Base-by-base conservation (phyloP, 2,797 vertebrate species). In the Arnoldichthys spilopterus region DNA sequence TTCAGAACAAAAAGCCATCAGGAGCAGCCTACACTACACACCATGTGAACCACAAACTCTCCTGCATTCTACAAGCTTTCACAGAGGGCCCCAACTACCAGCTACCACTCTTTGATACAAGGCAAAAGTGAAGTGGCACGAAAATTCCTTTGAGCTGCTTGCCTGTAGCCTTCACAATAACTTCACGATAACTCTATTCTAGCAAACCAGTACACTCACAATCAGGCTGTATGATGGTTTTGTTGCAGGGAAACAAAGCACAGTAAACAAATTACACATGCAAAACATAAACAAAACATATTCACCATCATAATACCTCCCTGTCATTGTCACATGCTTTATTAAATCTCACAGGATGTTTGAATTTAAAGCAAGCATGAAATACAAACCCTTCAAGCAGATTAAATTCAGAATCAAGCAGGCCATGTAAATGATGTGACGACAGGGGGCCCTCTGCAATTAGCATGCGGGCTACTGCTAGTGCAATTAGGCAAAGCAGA, bases 331-430 rank as follows among this genome's bases (percentile, higher is more conserved):
- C 89, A 86, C 82, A 89, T 86, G 89, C 85, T 86, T 85, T 86
- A 83, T 90, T 84, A 90, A 91, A 90, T 93, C 91, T 90, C 91
- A 89, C 85, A 84, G 90, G 92, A 91, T 87, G 92, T 93, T 92
- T 91, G 91, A 92, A 92, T 93, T 94, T 93, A 93, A 94, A 94
- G 92, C 91, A 92, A 92, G 92, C 92, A 92, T 95, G 93, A 95
- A 94, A 94, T 92, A 90, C 92, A 92, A 93, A 92, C 90, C 93
- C 93, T 95, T 93, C 91, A 93, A 93, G 92, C 89, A 92, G 92
- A 94, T 94, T 93, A 91, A 93, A 94, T 92, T 93, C 88, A 84
- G 91, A 93, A 94, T 93, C 92, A 93, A 94, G 93, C 91, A 89
- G 91, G 90, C 92, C 92, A 94, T 94, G 93, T 94, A 93, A 94